These are phyloP conservation scores for Clostera curtula DNA, from an alignment of 2,888 invertebrate genomes.

Conservation along the genomic window DNA sequence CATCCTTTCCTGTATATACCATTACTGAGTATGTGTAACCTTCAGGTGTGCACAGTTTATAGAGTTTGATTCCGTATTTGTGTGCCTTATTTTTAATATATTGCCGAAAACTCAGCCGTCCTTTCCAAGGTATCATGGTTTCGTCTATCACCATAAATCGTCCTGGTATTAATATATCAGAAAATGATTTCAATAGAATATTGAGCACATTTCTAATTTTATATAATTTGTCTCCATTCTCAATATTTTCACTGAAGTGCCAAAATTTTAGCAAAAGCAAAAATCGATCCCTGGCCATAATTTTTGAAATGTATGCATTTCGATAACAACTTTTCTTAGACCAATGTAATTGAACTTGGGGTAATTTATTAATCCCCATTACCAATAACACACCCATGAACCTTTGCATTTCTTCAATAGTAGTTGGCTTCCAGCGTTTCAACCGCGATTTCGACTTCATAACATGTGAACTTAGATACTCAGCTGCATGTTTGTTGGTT, in stretches of 20 bases:
- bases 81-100: background rate
- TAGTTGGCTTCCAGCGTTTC: background rate
- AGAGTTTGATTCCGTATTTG: background rate
- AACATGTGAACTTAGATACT: background rate
- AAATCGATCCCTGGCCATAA: too few species aligned
- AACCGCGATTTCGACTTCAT: background rate
- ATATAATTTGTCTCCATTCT: background rate
- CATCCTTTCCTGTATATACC: slow-evolving; percentile 1
- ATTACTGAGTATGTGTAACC: background rate
- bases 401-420: too few species aligned
- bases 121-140: background rate
- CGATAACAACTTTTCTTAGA: too few species aligned
- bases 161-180: background rate
- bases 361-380: too few species aligned
- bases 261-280: too few species aligned
- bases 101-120: background rate
- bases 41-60: background rate
- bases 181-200: background rate
- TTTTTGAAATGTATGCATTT: too few species aligned
- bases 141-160: background rate
- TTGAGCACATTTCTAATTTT: slow-evolving; percentile 1
- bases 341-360: too few species aligned
- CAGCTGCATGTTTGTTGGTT: background rate
- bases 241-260: background rate
- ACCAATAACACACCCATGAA: too few species aligned